phyloP scores from a whole-genome alignment of 2,113 vertebrate genomes.

The Ondatra zibethicus region DNA sequence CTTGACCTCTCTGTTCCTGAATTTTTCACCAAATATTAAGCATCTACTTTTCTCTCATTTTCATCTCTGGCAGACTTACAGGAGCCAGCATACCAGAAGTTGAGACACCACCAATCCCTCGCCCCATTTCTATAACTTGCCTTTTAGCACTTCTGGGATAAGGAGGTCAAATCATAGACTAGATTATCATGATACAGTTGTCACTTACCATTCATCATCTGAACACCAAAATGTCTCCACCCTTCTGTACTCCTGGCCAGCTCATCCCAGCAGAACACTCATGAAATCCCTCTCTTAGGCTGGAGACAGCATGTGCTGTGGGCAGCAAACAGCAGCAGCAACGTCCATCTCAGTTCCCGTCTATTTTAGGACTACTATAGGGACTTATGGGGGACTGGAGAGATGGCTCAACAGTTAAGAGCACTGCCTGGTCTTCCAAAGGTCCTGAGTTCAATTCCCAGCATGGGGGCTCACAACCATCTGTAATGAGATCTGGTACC shows the following conservation, averaged over 20 bases:
- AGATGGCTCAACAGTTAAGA: no score
- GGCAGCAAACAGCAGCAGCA: not conserved
- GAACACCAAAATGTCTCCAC: not conserved
- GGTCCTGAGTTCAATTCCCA: no score
- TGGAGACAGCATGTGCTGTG: not conserved
- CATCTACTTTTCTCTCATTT: not conserved
- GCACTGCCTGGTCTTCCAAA: no score
- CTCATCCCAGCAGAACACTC: not conserved
- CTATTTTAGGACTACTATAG: not conserved
- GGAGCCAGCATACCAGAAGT: not conserved
- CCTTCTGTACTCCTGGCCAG: not conserved
- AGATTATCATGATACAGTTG: not conserved
- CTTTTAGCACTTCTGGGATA: not conserved
- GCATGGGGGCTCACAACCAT: no score
- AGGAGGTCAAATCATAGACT: not conserved
- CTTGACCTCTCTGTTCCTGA: not conserved
- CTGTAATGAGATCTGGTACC: no score
- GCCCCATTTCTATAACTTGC: not conserved
- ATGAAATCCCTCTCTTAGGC: not conserved
- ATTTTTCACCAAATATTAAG: not conserved
- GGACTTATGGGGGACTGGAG: not conserved
- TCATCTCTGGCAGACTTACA: not conserved
- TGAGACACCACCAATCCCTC: no score
- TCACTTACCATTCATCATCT: not conserved
- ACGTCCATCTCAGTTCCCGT: not conserved